A percentile compares a stretch with the other conserved stretches of the same genome.
These are phyloP conservation scores for Damaliscus lunatus DNA, from an alignment of 2,113 vertebrate species.

Conservation along the genomic window DNA sequence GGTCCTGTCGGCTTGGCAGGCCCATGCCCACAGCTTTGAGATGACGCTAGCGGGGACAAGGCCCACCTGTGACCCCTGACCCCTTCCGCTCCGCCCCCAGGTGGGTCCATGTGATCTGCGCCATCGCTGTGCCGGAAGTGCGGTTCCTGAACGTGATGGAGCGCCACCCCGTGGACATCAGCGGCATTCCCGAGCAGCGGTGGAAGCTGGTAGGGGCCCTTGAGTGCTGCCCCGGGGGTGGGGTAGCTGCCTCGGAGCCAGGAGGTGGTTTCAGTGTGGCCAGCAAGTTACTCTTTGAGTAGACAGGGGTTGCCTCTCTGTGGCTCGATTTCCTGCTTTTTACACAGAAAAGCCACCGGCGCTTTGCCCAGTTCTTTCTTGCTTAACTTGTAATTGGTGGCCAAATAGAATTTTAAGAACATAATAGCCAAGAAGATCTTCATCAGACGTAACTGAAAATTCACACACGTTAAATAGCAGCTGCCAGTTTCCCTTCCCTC, in stretches of 20 bases:
- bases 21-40: not conserved
- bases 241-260: not conserved
- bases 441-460: not conserved
- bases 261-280: not conserved
- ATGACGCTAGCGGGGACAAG: not conserved
- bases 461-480: not conserved
- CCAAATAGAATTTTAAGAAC: not conserved
- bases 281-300: not conserved
- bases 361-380: not conserved
- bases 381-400: not conserved
- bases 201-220: constrained; percentile 89
- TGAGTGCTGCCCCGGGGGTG: fast-evolving
- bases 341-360: not conserved
- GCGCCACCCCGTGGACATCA: constrained; percentile 93
- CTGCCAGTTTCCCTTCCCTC: not conserved
- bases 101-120: constrained; percentile 96
- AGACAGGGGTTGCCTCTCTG: not conserved
- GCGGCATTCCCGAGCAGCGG: constrained; percentile 90
- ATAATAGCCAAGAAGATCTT: not conserved
- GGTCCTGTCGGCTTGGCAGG: not conserved
- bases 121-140: constrained; percentile 93
- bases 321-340: not conserved
- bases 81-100: constrained; percentile 67
- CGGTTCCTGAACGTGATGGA: constrained; percentile 90
- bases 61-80: not conserved